Evolutionary conservation across 1,140 invertebrate species (phyloP), one percentile per base, ranked within the genome.

Genomic region (Notospermus geniculatus): DNA sequence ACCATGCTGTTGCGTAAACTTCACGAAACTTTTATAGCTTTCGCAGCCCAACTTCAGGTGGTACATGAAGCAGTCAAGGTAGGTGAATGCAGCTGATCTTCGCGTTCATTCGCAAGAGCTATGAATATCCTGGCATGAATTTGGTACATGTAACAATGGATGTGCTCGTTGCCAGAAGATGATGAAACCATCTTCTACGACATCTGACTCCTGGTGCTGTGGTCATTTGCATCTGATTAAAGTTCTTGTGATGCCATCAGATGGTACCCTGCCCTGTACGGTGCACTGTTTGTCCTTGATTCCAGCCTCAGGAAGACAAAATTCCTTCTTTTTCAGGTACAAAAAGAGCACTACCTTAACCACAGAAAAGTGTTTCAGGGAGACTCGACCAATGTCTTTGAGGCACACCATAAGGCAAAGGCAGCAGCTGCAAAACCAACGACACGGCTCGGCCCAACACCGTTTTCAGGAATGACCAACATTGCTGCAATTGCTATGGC

Each of bases 341-440:
- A 91, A 71, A 93, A 93, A 78, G 89, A 91, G 65, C 88, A 91
- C 54, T 93, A 91, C 75, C 78, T 92, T 0, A 90, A 90, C 71
- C 86, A 92, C 45, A 79, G 90, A 22, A 90, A 89, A 72, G 88
- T 90, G 60, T 84, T 90, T 5, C 82, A 91, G 29, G 89, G 90
- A 64, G 91, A 93, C 72, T 84, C 84, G 30, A 87, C 87, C 9
- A 89, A 92, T 74, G 87, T 93, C 2, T 93, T 93, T 71, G 87
- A 90, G 52, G 84, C 83, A 39, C 73, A 72, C 45, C 75, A 71
- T 57, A 76, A 78, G 57, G 62, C 64, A 11, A n/a, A 63, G 22
- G 54, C 78, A 32, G 30, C 64, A 2, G 78, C 71, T 2, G 71
- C 71, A 22, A 69, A 73, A 2, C 19, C 46, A 15, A 39, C 63